Conservation (phyloP, 2,888 invertebrate species). For the Seira ritae region DNA sequence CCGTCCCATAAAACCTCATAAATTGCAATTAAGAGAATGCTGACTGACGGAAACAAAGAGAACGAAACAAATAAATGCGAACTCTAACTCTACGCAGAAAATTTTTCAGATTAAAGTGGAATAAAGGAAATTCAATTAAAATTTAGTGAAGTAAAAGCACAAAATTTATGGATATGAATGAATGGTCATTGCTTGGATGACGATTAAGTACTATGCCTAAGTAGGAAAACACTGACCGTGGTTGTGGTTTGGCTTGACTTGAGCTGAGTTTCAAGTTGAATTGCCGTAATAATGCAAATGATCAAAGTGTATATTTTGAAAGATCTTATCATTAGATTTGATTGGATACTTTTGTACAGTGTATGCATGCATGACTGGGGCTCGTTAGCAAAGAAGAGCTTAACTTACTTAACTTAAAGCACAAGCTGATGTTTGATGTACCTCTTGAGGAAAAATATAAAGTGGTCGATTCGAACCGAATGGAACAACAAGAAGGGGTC, state of each 20-base stretch:
- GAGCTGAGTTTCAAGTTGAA: no score
- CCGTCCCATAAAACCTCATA: constrained; percentile 40
- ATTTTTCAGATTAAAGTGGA: background rate
- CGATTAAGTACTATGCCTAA: constrained; percentile 35
- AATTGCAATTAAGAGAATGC: constrained; percentile 51
- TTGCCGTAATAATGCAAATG: no score
- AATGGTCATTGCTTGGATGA: constrained; percentile 35
- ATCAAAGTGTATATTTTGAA: no score
- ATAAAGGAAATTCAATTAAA: constrained; percentile 50
- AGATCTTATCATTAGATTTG: no score
- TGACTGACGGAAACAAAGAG: constrained; percentile 40
- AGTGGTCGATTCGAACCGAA: background rate
- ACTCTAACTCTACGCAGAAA: no score
- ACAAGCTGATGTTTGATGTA: no score
- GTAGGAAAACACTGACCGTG: constrained; percentile 34
- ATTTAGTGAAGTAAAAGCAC: constrained; percentile 30
- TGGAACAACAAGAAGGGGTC: constrained; percentile 8
- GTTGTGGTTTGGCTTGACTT: background rate
- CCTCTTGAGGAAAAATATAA: no score
- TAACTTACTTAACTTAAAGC: no score
- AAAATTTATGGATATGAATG: constrained; percentile 50
- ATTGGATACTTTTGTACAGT: no score
- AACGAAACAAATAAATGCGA: no score
- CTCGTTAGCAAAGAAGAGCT: no score
- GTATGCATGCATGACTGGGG: no score